phyloP scores from a whole-genome alignment of 2,113 vertebrate species.

The Cyanoderma ruficeps region DNA sequence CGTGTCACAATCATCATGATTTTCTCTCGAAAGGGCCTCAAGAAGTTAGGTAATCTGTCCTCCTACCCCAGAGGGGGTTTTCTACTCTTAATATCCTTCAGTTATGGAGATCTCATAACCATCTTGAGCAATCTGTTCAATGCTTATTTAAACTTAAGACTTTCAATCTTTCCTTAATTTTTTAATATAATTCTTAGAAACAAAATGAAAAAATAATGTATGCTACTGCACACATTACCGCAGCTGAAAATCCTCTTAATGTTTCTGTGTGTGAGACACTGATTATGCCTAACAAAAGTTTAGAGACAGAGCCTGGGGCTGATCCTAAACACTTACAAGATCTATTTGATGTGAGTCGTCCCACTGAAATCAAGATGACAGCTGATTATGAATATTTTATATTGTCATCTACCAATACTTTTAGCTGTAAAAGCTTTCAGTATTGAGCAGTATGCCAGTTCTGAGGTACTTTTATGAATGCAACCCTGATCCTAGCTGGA shows the following conservation, averaged over 20 bases:
- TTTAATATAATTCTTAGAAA: background rate
- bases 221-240: background rate
- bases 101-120: background rate
- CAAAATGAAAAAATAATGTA: background rate
- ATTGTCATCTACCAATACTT: background rate
- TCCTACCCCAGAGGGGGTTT: background rate
- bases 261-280: background rate
- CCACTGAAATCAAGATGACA: slow-evolving; percentile 37
- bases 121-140: background rate
- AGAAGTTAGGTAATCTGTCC: background rate
- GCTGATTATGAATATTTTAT: slow-evolving; percentile 39
- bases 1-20: background rate
- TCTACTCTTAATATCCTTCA: background rate
- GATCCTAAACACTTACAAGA: slow-evolving; percentile 25
- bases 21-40: background rate
- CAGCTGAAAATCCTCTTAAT: background rate
- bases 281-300: slow-evolving; percentile 14
- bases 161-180: background rate
- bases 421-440: background rate
- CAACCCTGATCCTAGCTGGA: background rate
- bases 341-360: slow-evolving; percentile 13
- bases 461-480: background rate
- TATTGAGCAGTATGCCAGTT: background rate
- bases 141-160: background rate
- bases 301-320: slow-evolving; percentile 31